phyloP scores from a whole-genome alignment of 2,888 invertebrate genomes.

The Dinocampus coccinellae region DNA sequence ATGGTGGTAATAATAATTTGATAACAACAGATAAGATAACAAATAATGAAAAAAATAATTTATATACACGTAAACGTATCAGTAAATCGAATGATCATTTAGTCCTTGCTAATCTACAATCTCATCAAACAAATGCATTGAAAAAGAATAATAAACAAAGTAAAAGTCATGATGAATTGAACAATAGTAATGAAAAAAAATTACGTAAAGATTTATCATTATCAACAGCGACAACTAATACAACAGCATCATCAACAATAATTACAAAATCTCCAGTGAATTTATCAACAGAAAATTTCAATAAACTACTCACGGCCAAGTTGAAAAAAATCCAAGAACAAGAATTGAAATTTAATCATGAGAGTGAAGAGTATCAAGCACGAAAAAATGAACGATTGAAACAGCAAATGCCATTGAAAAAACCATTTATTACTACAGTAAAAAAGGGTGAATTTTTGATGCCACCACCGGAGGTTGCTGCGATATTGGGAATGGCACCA shows the following conservation, averaged over 20 bases:
- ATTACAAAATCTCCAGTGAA: slow-evolving; percentile 57
- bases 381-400: no score
- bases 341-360: slow-evolving; percentile 62
- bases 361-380: slow-evolving; percentile 42
- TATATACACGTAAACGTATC: slow-evolving; percentile 56
- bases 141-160: slow-evolving; percentile 64
- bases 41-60: slow-evolving; percentile 47
- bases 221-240: slow-evolving; percentile 20
- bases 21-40: slow-evolving; percentile 45
- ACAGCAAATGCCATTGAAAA: slow-evolving; percentile 48
- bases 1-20: neutral
- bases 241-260: slow-evolving; percentile 19
- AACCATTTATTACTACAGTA: slow-evolving; percentile 85
- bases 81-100: slow-evolving; percentile 64
- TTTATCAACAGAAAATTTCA: slow-evolving; percentile 73
- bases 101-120: slow-evolving; percentile 55
- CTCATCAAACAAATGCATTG: slow-evolving; percentile 57
- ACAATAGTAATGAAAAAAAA: slow-evolving; percentile 55
- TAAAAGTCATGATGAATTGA: slow-evolving; percentile 69
- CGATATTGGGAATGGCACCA: slow-evolving; percentile 74
- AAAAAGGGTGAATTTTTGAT: slow-evolving; percentile 83
- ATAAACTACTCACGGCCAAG: slow-evolving; percentile 80
- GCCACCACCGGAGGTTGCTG: slow-evolving; percentile 81
- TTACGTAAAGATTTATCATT: slow-evolving; percentile 39
- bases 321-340: slow-evolving; percentile 78